These are phyloP conservation scores for Tiliqua scincoides DNA, from an alignment of 2,113 vertebrate genomes.

Conservation along the genomic window DNA sequence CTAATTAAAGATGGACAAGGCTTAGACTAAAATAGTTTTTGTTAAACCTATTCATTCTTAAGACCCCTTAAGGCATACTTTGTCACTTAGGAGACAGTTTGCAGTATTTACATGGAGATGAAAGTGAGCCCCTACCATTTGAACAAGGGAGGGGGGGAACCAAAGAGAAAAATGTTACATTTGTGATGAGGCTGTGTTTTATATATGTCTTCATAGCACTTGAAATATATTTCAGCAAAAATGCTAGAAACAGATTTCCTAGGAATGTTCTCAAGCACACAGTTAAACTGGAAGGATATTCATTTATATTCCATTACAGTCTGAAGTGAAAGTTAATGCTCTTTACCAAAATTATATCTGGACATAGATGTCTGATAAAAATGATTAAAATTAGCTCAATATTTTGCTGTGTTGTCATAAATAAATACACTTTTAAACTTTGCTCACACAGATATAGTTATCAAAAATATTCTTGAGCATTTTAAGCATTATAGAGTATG, in stretches of 20 bases:
- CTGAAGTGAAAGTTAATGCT: conserved; percentile 14
- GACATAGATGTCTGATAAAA: background rate
- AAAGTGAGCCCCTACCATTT: conserved; percentile 54
- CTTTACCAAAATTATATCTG: background rate
- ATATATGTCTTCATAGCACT: background rate
- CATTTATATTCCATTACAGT: conserved; percentile 35
- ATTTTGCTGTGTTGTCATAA: no score
- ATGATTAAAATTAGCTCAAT: no score
- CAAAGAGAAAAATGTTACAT: conserved; percentile 44
- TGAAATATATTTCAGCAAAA: conserved; percentile 15
- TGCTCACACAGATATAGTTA: background rate
- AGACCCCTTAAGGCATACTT: conserved; percentile 71
- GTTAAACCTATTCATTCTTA: conserved; percentile 75
- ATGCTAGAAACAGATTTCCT: conserved; percentile 33
- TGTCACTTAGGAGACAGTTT: conserved; percentile 62
- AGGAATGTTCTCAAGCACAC: conserved; percentile 25
- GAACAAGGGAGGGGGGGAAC: background rate
- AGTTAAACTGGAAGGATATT: conserved; percentile 42
- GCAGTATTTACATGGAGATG: conserved; percentile 64
- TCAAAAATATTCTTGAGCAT: background rate
- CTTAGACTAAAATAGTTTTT: conserved; percentile 75
- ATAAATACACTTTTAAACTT: background rate
- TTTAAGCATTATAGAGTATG: no score
- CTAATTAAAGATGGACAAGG: conserved; percentile 84
- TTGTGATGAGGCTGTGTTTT: conserved; percentile 3